Base-by-base conservation (phyloP, 1,140 invertebrate species). In the Camponotus vicinus region DNA sequence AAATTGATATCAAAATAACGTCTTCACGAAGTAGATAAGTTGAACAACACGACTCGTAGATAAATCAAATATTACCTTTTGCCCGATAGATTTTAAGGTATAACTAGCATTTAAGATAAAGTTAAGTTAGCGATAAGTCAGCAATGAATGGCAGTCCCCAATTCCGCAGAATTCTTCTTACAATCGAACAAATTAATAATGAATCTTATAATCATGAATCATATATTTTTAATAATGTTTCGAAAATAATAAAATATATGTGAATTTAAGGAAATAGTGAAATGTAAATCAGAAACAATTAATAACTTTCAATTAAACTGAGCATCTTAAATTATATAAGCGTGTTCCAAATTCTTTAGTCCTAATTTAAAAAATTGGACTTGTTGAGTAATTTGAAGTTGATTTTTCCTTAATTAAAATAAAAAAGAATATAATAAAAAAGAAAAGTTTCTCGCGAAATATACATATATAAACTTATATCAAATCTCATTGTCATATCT, bases 81-180 rank as follows among this genome's bases (percentile, higher is more conserved):
- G 52, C 34, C 61, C 55, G 45, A 57, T 91, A 90, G 64, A 80
- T 27, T 40, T 90, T 88, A 90, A 85, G 78, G 49, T 89, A 78
- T 11, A 80, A 85, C 37, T 90, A 90, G 52, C 49, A 83, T 9
- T 77, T 91, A 91, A 91, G 88, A 64, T 88, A 90, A 82, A 86
- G 45, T 76, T 91, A 91, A 91, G 90, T 88, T 91, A 91, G 71
- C 66, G n/a, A 80, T 91, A 91, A 91, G 90, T 86, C 84, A 90
- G 78, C 89, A 90, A 84, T 67, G 79, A 84, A 90, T 83, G 89
- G 83, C 69, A 87, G 69, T 77, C 70, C 84, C 64, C 78, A 91
- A 88, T 69, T 91, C 84, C 90, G 89, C 87, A 55, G 52, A 90
- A 71, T 70, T 86, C 82, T 70, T 88, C 66, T 61, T 27, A 71